Evolutionary conservation across 2,113 vertebrate species (phyloP).

Genomic region (Agapornis roseicollis): DNA sequence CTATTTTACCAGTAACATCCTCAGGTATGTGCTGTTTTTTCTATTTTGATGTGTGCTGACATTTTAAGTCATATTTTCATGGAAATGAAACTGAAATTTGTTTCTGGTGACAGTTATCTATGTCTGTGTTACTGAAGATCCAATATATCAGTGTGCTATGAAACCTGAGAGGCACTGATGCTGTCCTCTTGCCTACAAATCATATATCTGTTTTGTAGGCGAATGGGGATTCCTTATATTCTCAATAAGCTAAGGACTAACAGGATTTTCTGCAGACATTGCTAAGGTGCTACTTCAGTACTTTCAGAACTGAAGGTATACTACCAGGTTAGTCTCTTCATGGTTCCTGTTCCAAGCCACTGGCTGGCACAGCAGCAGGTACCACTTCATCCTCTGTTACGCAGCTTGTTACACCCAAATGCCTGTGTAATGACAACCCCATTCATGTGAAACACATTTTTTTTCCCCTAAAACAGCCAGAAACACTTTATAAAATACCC

Average conservation of each 20-base stretch:
- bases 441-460: background rate
- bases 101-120: background rate
- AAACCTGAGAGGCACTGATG: background rate
- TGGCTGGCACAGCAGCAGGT: background rate
- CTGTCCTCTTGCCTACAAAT: background rate
- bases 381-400: background rate
- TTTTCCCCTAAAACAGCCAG: background rate
- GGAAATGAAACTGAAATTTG: background rate
- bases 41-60: background rate
- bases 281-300: background rate
- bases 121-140: background rate
- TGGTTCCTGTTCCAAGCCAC: background rate
- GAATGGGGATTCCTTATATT: background rate
- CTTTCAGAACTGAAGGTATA: background rate
- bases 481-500: background rate
- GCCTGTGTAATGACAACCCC: background rate
- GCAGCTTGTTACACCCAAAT: background rate
- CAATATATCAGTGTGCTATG: background rate
- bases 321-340: background rate
- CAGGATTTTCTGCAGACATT: background rate
- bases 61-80: background rate
- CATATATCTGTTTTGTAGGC: background rate
- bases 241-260: background rate
- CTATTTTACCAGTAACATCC: background rate
- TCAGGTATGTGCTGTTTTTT: background rate